Evolutionary conservation across 1,140 invertebrate genomes (phyloP).

Genomic region (Caenorhabditis inopinata): DNA sequence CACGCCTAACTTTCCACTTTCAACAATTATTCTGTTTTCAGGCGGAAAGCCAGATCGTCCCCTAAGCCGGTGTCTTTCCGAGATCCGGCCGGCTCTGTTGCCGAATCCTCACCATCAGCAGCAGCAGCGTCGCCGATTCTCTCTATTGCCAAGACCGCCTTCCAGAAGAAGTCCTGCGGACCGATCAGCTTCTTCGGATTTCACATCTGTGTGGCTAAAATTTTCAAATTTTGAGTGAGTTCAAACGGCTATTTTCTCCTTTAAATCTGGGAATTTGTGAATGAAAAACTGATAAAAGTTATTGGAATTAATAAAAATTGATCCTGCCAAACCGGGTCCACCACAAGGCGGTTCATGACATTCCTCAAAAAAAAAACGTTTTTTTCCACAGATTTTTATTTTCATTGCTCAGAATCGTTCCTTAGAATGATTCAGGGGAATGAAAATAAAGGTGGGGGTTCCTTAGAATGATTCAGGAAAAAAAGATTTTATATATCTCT

Average conservation of each 20-base stretch:
- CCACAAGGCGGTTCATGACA: too few relatives aligned
- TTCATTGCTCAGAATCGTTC: too few relatives aligned
- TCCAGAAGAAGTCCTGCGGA: background rate
- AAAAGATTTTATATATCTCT: too few relatives aligned
- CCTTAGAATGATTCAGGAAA: background rate
- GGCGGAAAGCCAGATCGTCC: background rate
- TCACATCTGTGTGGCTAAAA: slow-evolving; percentile 27
- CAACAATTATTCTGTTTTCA: background rate
- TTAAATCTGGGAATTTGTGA: background rate
- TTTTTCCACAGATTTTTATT: too few relatives aligned
- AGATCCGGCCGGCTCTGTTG: slow-evolving; percentile 15
- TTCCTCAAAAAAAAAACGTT: too few relatives aligned
- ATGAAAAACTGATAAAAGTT: background rate
- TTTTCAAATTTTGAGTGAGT: slow-evolving; percentile 38
- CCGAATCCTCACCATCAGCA: background rate
- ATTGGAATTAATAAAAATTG: background rate
- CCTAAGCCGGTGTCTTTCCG: slow-evolving; percentile 27
- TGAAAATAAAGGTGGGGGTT: too few relatives aligned
- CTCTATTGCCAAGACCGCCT: background rate
- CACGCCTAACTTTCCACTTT: background rate
- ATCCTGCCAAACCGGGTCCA: too few relatives aligned
- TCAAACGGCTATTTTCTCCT: too few relatives aligned
- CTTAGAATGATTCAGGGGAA: too few relatives aligned
- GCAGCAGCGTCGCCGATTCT: background rate
- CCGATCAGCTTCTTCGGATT: background rate